A percentile compares a stretch with the other conserved stretches of the same genome.
Conservation (phyloP, 2,113 vertebrate species). For the Melanerpes aurifrons region DNA sequence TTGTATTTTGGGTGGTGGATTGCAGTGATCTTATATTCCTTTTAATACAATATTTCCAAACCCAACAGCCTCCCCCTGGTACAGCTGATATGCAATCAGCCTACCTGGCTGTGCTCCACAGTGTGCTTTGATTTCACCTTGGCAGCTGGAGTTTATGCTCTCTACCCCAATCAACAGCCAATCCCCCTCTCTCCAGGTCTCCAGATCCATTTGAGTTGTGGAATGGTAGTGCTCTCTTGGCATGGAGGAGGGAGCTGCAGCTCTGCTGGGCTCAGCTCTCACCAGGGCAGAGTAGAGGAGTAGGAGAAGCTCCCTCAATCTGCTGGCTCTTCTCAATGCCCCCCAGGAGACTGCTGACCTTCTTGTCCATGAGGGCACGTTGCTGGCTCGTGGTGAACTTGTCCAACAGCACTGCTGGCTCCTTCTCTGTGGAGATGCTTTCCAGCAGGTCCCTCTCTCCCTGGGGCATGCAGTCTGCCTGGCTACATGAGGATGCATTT, state of each 20-base stretch:
- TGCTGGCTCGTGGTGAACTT: too few species aligned
- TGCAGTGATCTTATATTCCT: slow-evolving; percentile 45
- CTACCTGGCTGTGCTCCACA: neutral
- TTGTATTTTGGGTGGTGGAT: neutral
- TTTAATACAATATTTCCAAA: slow-evolving; percentile 38
- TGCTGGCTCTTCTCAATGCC: too few species aligned
- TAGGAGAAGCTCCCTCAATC: too few species aligned
- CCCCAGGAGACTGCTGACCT: too few species aligned
- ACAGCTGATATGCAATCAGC: neutral
- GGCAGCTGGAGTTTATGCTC: neutral
- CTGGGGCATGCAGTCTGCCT: neutral
- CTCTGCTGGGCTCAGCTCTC: neutral
- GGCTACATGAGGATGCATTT: rapidly evolving
- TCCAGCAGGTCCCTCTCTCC: neutral
- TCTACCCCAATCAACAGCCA: neutral
- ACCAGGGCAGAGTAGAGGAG: too few species aligned
- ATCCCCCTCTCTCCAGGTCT: neutral
- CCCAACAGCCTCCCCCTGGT: neutral
- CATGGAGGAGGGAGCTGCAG: neutral
- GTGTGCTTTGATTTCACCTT: neutral
- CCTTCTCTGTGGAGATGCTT: too few species aligned
- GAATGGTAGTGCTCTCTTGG: neutral
- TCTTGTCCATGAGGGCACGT: too few species aligned
- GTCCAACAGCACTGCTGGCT: too few species aligned
- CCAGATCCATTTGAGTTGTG: neutral